Percentiles rank a stretch among this genome's conserved stretches.
phyloP scores from a whole-genome alignment of 2,113 vertebrate species.

The Coreoperca whiteheadi region DNA sequence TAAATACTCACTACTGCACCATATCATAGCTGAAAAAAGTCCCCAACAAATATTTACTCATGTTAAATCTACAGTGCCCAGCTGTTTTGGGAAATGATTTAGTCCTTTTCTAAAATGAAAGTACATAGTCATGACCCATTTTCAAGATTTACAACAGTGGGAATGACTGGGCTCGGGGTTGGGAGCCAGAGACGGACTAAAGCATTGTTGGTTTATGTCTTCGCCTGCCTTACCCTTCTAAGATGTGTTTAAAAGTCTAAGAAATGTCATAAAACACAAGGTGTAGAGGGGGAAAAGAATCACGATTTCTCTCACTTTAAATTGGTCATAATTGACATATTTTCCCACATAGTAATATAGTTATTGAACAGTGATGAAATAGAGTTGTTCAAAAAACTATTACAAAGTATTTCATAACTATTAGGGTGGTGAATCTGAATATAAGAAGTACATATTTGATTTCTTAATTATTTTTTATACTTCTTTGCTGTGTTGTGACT shows the following conservation, averaged over 20 bases:
- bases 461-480: neutral
- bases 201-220: neutral
- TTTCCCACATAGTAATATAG: neutral
- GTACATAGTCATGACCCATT: neutral
- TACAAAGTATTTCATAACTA: neutral
- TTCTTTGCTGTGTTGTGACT: neutral
- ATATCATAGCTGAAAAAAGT: conserved; percentile 13
- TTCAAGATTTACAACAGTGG: neutral
- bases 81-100: neutral
- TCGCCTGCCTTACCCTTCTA: neutral
- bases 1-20: conserved; percentile 17
- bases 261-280: neutral
- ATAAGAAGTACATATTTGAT: neutral
- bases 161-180: neutral
- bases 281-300: no score
- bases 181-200: neutral
- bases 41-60: conserved; percentile 47
- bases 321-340: neutral
- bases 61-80: neutral
- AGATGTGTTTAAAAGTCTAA: neutral
- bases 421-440: neutral
- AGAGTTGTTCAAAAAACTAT: neutral
- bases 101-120: neutral
- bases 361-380: neutral
- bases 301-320: neutral